Conservation (phyloP, 2,888 invertebrate species). For the Linnaemya vulpina region DNA sequence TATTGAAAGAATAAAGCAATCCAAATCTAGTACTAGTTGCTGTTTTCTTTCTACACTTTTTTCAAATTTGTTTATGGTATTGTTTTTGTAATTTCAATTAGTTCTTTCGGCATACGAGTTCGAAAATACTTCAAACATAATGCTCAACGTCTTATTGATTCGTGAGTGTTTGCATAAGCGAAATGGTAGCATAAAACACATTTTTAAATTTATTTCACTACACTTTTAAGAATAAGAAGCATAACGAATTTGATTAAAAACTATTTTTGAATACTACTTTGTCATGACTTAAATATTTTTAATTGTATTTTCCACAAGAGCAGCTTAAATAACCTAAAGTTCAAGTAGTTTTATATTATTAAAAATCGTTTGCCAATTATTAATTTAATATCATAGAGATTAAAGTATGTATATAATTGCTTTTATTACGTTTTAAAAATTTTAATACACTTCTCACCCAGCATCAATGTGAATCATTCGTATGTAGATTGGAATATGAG, state of each 20-base stretch:
- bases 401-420: neutral
- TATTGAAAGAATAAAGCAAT: too few species aligned
- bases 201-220: too few species aligned
- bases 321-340: neutral
- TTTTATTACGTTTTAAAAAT: neutral
- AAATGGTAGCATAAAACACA: too few species aligned
- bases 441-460: neutral
- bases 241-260: neutral
- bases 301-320: neutral
- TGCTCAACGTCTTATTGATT: too few species aligned
- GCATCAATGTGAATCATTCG: neutral
- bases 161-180: too few species aligned
- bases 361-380: neutral
- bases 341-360: neutral
- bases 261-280: neutral
- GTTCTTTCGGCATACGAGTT: too few species aligned
- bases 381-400: neutral
- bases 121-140: too few species aligned
- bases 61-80: too few species aligned
- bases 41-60: too few species aligned
- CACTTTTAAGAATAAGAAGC: neutral
- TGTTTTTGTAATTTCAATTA: too few species aligned
- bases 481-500: neutral
- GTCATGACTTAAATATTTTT: neutral
- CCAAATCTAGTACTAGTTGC: too few species aligned